phyloP scores from a whole-genome alignment of 2,113 vertebrate genomes.

The Sinocyclocheilus grahami region DNA sequence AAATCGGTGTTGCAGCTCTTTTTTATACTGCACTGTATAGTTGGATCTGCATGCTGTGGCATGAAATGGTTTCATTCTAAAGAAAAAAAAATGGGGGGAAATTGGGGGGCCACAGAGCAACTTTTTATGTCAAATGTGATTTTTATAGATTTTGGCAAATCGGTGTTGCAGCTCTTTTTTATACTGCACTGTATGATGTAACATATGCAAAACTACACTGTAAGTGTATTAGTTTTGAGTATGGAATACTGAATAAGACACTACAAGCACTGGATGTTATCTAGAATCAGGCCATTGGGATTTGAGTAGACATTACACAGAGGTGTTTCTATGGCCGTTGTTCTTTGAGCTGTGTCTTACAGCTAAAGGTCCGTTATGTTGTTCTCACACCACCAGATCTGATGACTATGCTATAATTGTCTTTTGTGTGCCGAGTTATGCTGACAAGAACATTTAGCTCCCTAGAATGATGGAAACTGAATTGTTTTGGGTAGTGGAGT shows the following conservation, averaged over 20 bases:
- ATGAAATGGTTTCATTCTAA: no score
- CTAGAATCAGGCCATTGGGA: background rate
- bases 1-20: background rate
- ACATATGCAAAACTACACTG: background rate
- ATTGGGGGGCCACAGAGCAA: no score
- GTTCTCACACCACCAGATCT: background rate
- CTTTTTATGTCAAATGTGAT: no score
- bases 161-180: background rate
- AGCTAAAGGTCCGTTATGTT: background rate
- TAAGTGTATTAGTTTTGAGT: background rate
- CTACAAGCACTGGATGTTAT: background rate
- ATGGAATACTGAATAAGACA: background rate
- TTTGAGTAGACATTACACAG: background rate
- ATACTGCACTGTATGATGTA: background rate
- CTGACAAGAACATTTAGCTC: constrained; percentile 2
- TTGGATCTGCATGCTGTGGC: no score
- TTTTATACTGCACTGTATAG: background rate
- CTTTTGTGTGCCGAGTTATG: background rate
- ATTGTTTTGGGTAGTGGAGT: background rate
- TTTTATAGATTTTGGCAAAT: background rate
- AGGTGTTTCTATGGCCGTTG: background rate
- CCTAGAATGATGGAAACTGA: background rate
- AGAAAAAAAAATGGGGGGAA: no score
- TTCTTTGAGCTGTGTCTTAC: background rate
- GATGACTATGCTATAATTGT: background rate